Evolutionary conservation across 2,113 vertebrate species (phyloP).

Genomic region (Prionailurus bengalensis): DNA sequence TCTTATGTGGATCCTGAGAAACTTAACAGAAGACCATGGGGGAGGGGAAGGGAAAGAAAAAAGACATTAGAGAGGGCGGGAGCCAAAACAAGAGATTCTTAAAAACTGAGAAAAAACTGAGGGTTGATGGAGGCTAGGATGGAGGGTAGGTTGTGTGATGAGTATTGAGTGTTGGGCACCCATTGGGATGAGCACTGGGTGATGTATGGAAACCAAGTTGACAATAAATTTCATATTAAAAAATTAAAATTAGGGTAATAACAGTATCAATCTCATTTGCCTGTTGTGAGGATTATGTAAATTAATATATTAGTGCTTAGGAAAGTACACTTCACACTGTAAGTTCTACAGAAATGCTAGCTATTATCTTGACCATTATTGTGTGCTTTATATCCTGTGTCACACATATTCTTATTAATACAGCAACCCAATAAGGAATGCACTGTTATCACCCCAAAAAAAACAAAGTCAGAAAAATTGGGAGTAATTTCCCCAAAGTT

Average conservation of each 20-base stretch:
- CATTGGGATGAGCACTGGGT: too few relatives aligned
- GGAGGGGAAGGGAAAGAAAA: too few relatives aligned
- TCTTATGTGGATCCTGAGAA: too few relatives aligned
- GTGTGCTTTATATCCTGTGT: neutral
- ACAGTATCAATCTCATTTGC: neutral
- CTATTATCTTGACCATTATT: neutral
- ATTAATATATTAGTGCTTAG: slow-evolving; percentile 35
- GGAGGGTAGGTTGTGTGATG: too few relatives aligned
- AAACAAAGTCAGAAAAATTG: slow-evolving; percentile 21
- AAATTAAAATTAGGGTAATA: neutral
- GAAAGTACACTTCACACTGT: neutral
- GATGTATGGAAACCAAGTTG: too few relatives aligned
- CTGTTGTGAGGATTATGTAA: slow-evolving; percentile 38
- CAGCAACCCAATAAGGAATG: neutral
- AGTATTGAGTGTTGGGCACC: too few relatives aligned
- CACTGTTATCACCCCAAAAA: neutral
- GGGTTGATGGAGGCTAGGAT: too few relatives aligned
- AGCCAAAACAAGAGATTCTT: too few relatives aligned
- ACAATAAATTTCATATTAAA: too few relatives aligned
- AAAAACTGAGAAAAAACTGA: too few relatives aligned
- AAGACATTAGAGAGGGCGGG: too few relatives aligned
- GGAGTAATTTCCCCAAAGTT: neutral
- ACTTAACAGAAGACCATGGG: too few relatives aligned
- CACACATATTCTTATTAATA: slow-evolving; percentile 39
- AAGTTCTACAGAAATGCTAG: neutral